phyloP scores from a whole-genome alignment of 2,888 invertebrate species.

The Lasioglossum villosulum region DNA sequence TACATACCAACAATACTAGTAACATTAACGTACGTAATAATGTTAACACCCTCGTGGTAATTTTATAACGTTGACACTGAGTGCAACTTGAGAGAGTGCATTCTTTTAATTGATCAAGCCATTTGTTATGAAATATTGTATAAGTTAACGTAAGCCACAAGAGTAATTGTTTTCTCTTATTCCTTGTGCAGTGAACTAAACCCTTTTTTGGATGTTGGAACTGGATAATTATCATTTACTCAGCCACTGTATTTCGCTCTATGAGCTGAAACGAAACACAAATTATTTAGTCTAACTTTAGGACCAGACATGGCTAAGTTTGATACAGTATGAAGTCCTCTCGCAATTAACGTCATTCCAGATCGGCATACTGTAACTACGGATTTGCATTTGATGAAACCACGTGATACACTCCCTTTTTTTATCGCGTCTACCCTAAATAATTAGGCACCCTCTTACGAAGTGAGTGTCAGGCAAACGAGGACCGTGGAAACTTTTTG shows the following conservation, averaged over 20 bases:
- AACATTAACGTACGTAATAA: too few species aligned
- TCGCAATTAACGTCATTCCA: neutral
- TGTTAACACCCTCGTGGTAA: too few species aligned
- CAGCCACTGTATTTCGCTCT: neutral
- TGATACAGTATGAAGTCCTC: constrained; percentile 17
- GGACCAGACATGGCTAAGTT: neutral
- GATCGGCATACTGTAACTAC: constrained; percentile 19
- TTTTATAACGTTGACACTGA: too few species aligned
- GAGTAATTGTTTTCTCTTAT: neutral
- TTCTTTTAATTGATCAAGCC: too few species aligned
- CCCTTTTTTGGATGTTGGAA: neutral
- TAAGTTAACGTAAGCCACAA: neutral
- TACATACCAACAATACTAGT: too few species aligned
- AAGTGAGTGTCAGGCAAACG: neutral
- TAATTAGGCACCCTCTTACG: neutral
- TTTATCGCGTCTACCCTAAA: neutral
- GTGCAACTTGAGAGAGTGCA: too few species aligned
- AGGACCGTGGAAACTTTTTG: neutral
- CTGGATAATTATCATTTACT: neutral
- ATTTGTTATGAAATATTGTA: too few species aligned
- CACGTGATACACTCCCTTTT: neutral
- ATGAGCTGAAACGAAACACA: neutral
- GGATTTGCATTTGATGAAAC: neutral
- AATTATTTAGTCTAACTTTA: constrained; percentile 30
- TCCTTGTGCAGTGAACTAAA: neutral